These are phyloP conservation scores for Blastobasis lacticolella DNA, from an alignment of 2,888 invertebrate genomes.

Conservation along the genomic window DNA sequence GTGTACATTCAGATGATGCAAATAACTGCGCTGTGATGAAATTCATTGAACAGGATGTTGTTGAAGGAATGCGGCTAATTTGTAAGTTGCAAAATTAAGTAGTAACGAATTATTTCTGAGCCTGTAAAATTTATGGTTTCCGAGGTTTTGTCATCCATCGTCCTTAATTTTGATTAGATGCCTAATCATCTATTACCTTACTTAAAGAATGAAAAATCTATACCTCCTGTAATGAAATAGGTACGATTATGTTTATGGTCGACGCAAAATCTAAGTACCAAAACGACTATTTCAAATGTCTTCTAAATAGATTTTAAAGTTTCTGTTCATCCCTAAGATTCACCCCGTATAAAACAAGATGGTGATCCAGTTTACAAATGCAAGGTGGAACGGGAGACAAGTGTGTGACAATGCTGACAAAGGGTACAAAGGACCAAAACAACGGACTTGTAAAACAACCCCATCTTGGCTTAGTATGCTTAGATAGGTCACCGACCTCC, in stretches of 20 bases:
- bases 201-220: not conserved
- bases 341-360: conserved; percentile 30
- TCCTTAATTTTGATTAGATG: no score
- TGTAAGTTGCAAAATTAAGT: not conserved
- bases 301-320: no score
- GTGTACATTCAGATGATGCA: no score
- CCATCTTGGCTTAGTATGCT: conserved; percentile 29
- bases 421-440: conserved; percentile 43
- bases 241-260: no score
- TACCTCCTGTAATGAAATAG: no score
- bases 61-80: conserved; percentile 1
- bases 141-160: no score
- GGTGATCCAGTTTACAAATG: conserved; percentile 32
- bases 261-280: no score
- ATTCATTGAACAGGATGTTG: not conserved
- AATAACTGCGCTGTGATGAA: not conserved
- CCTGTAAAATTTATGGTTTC: not conserved
- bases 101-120: not conserved
- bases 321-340: not conserved
- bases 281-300: no score
- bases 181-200: not conserved
- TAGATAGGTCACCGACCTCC: conserved; percentile 41
- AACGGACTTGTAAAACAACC: conserved; percentile 32
- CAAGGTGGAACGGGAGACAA: conserved; percentile 50
- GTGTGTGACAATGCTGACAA: conserved; percentile 54